These are phyloP conservation scores for Halcyon leucocephala DNA, from an alignment of 2,797 vertebrate species.

Conservation along the genomic window DNA sequence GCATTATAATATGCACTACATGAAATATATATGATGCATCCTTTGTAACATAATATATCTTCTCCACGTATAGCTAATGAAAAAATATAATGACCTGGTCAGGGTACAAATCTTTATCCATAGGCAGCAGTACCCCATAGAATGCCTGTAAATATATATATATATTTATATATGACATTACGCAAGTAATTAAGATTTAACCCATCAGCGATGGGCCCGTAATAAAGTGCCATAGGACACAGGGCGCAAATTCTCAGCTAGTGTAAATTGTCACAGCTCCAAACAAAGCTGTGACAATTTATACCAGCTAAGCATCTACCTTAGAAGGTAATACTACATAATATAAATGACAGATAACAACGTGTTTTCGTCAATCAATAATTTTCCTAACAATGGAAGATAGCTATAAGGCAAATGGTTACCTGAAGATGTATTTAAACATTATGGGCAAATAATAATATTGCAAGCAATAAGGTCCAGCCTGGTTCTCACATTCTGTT, in stretches of 20 bases:
- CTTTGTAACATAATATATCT: conserved; percentile 86
- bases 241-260: conserved; percentile 62
- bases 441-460: conserved; percentile 86
- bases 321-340: conserved; percentile 83
- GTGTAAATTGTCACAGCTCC: conserved; percentile 47
- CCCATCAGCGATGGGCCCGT: conserved; percentile 92
- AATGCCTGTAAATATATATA: conserved; percentile 88
- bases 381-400: conserved; percentile 85
- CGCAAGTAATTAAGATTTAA: conserved; percentile 95
- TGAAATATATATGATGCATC: conserved; percentile 83
- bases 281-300: conserved; percentile 42
- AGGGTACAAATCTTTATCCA: conserved; percentile 96
- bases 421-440: conserved; percentile 92
- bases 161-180: conserved; percentile 87
- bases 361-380: conserved; percentile 81
- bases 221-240: conserved; percentile 95
- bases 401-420: conserved; percentile 96
- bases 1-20: conserved; percentile 84
- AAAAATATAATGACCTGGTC: conserved; percentile 85
- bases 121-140: conserved; percentile 92
- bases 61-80: conserved; percentile 81
- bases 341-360: conserved; percentile 85
- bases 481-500: conserved; percentile 78
- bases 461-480: conserved; percentile 84
- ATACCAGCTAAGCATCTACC: conserved; percentile 58